Base-by-base conservation (phyloP, 2,888 invertebrate species). In the Lithosia quadra region DNA sequence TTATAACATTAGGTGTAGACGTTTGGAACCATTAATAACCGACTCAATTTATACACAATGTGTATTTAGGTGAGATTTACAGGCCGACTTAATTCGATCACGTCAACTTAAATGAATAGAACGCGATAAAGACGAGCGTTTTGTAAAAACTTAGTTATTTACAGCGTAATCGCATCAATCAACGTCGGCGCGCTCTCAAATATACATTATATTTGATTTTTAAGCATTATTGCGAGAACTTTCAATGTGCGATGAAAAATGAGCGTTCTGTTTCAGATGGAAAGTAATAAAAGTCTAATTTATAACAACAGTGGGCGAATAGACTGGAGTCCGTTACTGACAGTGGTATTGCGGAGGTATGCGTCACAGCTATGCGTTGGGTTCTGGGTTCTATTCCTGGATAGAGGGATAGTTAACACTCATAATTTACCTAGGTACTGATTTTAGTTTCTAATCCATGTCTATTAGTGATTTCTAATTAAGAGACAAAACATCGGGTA, bases 161-260 rank as follows among this genome's bases (percentile, higher is more conserved):
- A 59, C 67, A 58, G 55, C 21, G 56, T 70, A 64, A 75, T 66
- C 59, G 62, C 78, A 78, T 78, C 69, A 72, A 78, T 78, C 80
- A 70, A 63, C 59, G 70, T 72, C 72, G 53, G 62, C 63, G 55
- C 69, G 22, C 49, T 24, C 66, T 56, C 49, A 75, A 68, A 77
- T 77, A 66, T 72, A 72, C 68, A 73, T 64, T 72, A 61, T 53
- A 73, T 78, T 72, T 79, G 49, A 77, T 67, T 66, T 72, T 74
- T 73, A 68, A 62, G 60, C 72, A 58, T 72, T 80, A 77, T 71
- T 64, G 28, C 24, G 15, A 53, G n/a, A 63, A 36, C 68, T 68
- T 71, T 65, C 10, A 68, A 70, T 66, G 63, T 36, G 57, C 33
- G 61, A 75, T 78, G 77, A 75, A 75, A 72, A 70, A 79, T 69